Evolutionary conservation across 2,113 vertebrate species (phyloP).

Genomic region (Petromus typicus): DNA sequence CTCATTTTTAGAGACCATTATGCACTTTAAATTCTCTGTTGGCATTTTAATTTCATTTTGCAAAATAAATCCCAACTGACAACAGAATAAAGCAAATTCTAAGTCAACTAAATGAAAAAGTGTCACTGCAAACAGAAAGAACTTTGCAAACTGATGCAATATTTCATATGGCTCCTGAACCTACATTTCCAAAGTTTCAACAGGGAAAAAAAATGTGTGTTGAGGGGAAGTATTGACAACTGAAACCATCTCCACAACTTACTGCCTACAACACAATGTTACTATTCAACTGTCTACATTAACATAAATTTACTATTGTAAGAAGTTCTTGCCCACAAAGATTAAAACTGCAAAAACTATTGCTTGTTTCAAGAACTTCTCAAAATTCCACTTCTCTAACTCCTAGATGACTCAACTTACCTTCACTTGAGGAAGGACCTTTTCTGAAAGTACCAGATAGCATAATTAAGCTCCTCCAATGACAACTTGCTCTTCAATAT

Average conservation of each 20-base stretch:
- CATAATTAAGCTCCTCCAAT: conserved; percentile 21
- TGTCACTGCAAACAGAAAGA: conserved; percentile 83
- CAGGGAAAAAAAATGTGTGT: conserved; percentile 63
- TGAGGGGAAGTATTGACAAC: conserved; percentile 60
- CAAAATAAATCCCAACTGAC: conserved; percentile 82
- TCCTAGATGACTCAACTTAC: not conserved
- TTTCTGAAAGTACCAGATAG: conserved; percentile 26
- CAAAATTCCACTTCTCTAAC: conserved; percentile 49
- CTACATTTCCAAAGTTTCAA: conserved; percentile 78
- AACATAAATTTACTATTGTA: conserved; percentile 62
- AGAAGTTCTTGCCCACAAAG: conserved; percentile 42
- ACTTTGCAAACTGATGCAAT: conserved; percentile 82
- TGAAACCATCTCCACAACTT: conserved; percentile 58
- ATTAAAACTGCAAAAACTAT: conserved; percentile 44
- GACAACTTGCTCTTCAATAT: conserved; percentile 20
- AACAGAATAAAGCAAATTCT: conserved; percentile 83
- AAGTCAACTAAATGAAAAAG: conserved; percentile 81
- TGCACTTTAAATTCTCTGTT: conserved; percentile 82
- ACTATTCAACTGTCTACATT: conserved; percentile 47
- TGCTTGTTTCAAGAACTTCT: conserved; percentile 19
- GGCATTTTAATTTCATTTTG: conserved; percentile 84
- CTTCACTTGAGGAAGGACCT: not conserved
- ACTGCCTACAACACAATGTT: conserved; percentile 29
- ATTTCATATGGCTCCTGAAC: conserved; percentile 82
- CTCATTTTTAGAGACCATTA: conserved; percentile 81